A percentile compares a stretch with the other conserved stretches of the same genome.
Conservation (phyloP, 2,888 invertebrate genomes). For the Lepetodrilus schrolli region DNA sequence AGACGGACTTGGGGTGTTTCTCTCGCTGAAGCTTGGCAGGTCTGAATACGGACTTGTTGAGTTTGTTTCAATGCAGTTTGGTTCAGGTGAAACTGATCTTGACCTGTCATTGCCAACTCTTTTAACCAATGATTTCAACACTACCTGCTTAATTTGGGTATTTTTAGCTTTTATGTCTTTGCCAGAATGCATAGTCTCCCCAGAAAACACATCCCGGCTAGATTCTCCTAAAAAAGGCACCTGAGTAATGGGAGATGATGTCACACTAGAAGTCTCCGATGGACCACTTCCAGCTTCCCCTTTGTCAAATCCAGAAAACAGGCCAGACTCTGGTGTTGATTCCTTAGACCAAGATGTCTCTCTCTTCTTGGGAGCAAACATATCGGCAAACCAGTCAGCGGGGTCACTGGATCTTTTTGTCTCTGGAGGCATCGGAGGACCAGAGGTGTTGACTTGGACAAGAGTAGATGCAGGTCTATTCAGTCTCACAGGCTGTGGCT, state of each 20-base stretch:
- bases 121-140: background rate
- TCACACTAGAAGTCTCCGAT: background rate
- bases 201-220: slow-evolving; percentile 26
- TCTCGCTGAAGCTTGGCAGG: no score
- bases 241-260: background rate
- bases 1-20: background rate
- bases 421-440: background rate
- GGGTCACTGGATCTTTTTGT: slow-evolving; percentile 1
- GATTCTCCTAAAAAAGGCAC: slow-evolving; percentile 23
- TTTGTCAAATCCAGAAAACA: background rate
- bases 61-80: no score
- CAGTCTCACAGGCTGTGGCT: background rate
- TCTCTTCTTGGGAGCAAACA: slow-evolving; percentile 17
- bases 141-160: background rate
- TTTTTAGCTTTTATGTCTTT: slow-evolving; percentile 25
- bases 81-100: background rate
- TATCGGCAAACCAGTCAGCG: slow-evolving; percentile 29
- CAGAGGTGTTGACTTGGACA: background rate
- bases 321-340: background rate
- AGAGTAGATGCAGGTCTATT: background rate
- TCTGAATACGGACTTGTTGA: no score
- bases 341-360: background rate
- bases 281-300: background rate
- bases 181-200: slow-evolving; percentile 26
- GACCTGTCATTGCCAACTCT: background rate